These are phyloP conservation scores for Heterodera schachtii DNA, from an alignment of 1,140 invertebrate genomes.

Conservation along the genomic window DNA sequence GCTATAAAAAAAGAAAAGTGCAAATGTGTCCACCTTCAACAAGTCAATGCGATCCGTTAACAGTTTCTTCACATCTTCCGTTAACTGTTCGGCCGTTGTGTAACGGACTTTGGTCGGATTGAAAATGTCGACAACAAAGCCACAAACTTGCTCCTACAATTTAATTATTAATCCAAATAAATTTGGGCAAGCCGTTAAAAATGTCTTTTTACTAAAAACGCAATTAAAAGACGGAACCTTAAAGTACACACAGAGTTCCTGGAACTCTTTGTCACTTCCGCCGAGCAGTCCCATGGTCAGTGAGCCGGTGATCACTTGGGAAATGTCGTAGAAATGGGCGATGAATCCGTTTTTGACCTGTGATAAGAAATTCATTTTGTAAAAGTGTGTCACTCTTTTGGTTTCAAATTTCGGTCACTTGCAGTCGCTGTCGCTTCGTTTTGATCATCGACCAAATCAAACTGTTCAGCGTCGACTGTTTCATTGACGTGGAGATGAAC, in stretches of 20 bases:
- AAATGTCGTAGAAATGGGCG: conserved; percentile 55
- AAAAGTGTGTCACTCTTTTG: background rate
- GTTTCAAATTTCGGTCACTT: background rate
- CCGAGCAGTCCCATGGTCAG: conserved; percentile 52
- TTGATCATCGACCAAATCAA: conserved; percentile 54
- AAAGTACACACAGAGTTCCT: conserved; percentile 48
- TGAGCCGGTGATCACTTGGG: conserved; percentile 41
- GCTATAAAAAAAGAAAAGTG: background rate
- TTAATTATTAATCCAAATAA: background rate
- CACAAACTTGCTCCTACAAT: conserved; percentile 50
- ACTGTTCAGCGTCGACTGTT: conserved; percentile 52
- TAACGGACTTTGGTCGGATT: conserved; percentile 50
- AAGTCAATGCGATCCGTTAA: conserved; percentile 45
- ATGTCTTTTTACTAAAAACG: background rate
- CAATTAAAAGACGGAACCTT: no score
- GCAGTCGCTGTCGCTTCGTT: conserved; percentile 37
- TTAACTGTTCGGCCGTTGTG: conserved; percentile 40
- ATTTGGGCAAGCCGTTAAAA: background rate
- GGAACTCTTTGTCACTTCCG: conserved; percentile 43
- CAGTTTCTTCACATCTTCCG: conserved; percentile 47
- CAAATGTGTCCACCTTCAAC: conserved; percentile 22
- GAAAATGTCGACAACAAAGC: conserved; percentile 48
- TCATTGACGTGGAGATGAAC: conserved; percentile 43
- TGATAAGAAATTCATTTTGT: background rate
- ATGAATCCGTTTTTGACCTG: conserved; percentile 50